Base-by-base conservation (phyloP, 2,797 vertebrate genomes). In the Leptodactylus fallax region DNA sequence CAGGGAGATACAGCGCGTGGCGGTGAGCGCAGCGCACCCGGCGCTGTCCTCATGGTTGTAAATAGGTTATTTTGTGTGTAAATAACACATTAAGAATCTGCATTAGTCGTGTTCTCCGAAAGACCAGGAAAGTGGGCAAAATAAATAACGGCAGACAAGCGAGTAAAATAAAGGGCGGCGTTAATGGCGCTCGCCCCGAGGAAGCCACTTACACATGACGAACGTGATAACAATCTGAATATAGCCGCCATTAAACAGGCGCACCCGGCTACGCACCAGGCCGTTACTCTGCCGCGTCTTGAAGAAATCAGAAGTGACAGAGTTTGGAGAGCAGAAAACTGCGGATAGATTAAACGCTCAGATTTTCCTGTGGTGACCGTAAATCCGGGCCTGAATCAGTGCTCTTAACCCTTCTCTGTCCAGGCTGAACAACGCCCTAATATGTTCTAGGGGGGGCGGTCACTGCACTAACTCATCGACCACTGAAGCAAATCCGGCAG, bases 21-120 rank as follows among this genome's bases (percentile, higher is more conserved):
- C 95, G 94, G 94, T 92, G 92, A 94, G 93, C 92, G 53, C 92
- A 93, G 93, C 94, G 95, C 96, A 96, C 94, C 95, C 93, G 91
- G 91, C 55, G 88, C 95, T 92, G 86, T 93, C 94, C 93, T 93
- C 91, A 87, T 94, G 88, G 96, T 95, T 94, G 96, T 97, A 98
- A 98, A 98, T 96, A 97, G 97, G 96, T 96, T 95, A 96, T 95
- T 96, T 96, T 96, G 96, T 96, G 97, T 98, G 97, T 97, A 98
- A 99, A 97, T 98, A 98, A 98, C 97, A 95, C 97, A 98, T 98
- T 98, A 98, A 97, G 97, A 97, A 94, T 96, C 95, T 93, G 96
- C 97, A 97, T 98, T 98, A 98, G 96, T 95, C 89, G 85, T 94
- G 96, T 96, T 93, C 95, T 96, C 95, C 96, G 96, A 97, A 96